These are phyloP conservation scores for Muntiacus reevesi DNA, from an alignment of 2,113 vertebrate species.

Conservation along the genomic window DNA sequence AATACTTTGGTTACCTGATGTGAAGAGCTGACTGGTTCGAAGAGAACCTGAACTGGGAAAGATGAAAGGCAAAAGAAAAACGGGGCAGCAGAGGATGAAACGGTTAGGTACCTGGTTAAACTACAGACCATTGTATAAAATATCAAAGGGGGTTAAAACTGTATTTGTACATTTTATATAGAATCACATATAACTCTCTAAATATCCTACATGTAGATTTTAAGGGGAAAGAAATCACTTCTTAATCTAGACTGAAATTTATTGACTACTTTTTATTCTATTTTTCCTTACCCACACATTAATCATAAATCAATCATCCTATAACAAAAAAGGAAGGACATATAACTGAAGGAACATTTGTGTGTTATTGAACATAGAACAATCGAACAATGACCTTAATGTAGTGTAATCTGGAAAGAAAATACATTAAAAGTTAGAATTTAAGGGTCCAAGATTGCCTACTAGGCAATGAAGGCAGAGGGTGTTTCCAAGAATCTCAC, in stretches of 20 bases:
- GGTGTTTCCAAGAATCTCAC: neutral
- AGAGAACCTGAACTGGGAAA: neutral
- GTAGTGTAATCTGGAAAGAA: constrained; percentile 15
- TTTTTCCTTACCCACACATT: neutral
- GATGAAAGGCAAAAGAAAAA: neutral
- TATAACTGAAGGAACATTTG: neutral
- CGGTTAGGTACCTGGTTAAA: neutral
- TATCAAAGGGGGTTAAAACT: neutral
- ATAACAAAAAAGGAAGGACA: neutral
- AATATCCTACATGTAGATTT: neutral
- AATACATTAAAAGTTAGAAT: neutral
- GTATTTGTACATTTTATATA: neutral
- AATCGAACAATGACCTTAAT: neutral
- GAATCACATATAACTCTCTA: neutral
- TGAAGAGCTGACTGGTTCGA: neutral
- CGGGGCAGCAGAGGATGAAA: neutral
- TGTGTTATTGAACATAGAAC: neutral
- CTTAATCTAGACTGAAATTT: neutral
- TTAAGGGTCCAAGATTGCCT: neutral
- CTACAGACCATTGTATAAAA: neutral
- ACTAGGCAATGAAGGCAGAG: neutral
- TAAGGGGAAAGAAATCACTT: neutral
- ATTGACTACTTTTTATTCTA: neutral
- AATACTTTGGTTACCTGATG: neutral
- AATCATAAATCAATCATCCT: neutral